Percentiles rank a stretch among this genome's conserved stretches.
These are phyloP conservation scores for Panorpa germanica DNA, from an alignment of 2,888 invertebrate species.

Conservation along the genomic window DNA sequence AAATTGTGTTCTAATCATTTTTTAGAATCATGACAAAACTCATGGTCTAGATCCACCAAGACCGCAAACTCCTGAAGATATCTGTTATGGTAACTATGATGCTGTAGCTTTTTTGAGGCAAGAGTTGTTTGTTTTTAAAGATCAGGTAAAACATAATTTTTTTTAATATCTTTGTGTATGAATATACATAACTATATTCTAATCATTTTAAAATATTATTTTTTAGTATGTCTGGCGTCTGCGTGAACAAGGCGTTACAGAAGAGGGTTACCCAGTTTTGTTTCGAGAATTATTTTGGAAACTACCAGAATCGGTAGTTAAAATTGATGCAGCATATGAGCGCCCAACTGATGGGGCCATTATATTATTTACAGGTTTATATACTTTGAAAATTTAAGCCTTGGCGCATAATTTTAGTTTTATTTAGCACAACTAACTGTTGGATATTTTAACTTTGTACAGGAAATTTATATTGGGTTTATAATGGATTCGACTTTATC, in stretches of 20 bases:
- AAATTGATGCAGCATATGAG: conserved; percentile 54
- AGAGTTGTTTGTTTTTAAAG: conserved; percentile 39
- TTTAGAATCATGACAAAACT: too few relatives aligned
- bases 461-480: conserved; percentile 49
- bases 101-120: conserved; percentile 41
- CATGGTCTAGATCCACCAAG: conserved; percentile 1
- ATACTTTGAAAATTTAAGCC: conserved; percentile 10
- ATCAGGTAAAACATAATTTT: too few relatives aligned
- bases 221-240: conserved; percentile 54
- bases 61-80: conserved; percentile 27
- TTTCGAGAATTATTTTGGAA: conserved; percentile 39
- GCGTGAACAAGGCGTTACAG: conserved; percentile 23
- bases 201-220: too few relatives aligned
- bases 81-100: conserved; percentile 47
- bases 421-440: conserved; percentile 1
- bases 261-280: conserved; percentile 29
- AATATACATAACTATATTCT: too few relatives aligned
- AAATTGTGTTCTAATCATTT: too few relatives aligned
- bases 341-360: conserved; percentile 42
- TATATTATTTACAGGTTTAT: conserved; percentile 41
- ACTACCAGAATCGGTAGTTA: conserved; percentile 30
- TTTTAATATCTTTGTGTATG: too few relatives aligned
- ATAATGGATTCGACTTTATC: conserved; percentile 34
- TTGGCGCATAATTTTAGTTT: conserved; percentile 4
- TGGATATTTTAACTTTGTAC: conserved; percentile 10